Conservation (phyloP, 2,888 invertebrate species). For the Tinea semifulvella region DNA sequence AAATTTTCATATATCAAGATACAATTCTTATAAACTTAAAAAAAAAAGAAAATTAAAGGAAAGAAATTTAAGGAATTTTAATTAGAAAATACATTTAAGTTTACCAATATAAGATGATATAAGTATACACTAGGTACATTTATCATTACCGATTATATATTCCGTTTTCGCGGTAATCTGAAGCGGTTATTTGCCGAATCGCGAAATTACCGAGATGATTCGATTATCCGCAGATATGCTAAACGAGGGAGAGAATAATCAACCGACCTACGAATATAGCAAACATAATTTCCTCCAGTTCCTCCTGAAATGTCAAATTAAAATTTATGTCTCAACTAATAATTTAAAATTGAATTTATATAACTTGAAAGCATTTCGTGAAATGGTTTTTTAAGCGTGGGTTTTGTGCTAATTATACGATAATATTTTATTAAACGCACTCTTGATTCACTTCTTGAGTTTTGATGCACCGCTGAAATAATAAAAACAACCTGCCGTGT, state of each 20-base stretch:
- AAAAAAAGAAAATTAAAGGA: too few relatives aligned
- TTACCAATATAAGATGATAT: too few relatives aligned
- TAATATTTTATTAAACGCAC: conserved; percentile 19
- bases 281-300: conserved; percentile 14
- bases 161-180: conserved; percentile 34
- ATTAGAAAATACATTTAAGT: too few relatives aligned
- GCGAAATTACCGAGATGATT: conserved; percentile 34
- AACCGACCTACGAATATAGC: conserved; percentile 22
- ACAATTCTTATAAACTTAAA: too few relatives aligned
- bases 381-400: conserved; percentile 67
- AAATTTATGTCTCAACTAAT: conserved; percentile 16
- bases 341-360: neutral
- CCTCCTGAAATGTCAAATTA: conserved; percentile 18
- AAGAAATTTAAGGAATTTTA: too few relatives aligned
- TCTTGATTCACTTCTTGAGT: conserved; percentile 27
- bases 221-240: conserved; percentile 35
- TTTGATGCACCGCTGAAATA: conserved; percentile 57
- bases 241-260: conserved; percentile 30
- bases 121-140: too few relatives aligned
- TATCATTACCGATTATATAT: conserved; percentile 40
- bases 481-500: conserved; percentile 26
- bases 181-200: conserved; percentile 40
- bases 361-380: conserved; percentile 60
- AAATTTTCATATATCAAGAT: too few relatives aligned
- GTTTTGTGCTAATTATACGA: conserved; percentile 46